Base-by-base conservation (phyloP, 1,140 invertebrate species). In the Brachionus koreanus region DNA sequence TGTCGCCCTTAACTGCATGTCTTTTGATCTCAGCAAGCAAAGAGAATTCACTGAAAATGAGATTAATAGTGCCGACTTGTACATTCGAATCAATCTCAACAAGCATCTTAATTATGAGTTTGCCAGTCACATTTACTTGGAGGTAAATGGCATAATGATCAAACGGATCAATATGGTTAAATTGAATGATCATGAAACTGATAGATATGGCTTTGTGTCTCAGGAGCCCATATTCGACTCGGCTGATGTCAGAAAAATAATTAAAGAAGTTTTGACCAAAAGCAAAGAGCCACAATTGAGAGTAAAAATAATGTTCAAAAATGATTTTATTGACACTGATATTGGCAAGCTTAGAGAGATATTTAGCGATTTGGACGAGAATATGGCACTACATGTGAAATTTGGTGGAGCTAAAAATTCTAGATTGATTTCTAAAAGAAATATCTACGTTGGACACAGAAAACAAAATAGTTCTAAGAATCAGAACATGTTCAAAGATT, bases 381-480 rank as follows among this genome's bases (percentile, higher is more conserved):
- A 74, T 46, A 46, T 74, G 19, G 69, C 69, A 6, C 43, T 74
- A 46, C 37, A 74, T 74, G 42, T 74, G 23, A 74, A 74, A 74
- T 74, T 74, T 74, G 42, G 65, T 16, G 35, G 33, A 12, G 33
- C 16, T 5, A 69, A 69, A 10, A 69, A 33, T 33, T 35, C 65
- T 1, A 69, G 37, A 39, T 39, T 16, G 19, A 39, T 69, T 16
- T 39, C 65, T n/a, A 69, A 69, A 19, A 35, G 65, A 42, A 39
- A 39, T 10, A 39, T 69, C 6, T 57, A 57, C 19, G 7, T 6
- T 3, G 33, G 13, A 6, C 25, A 74, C 23, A 74, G 25, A 39
- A 74, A 74, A 46, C 69, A 74, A 12, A 74, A 46, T 10, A 79
- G 13, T 25, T 79, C 76, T 12, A 79, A 57, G 57, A 79, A 65